Base-by-base conservation (phyloP, 2,113 vertebrate genomes). In the Pachypanchax playfairii region DNA sequence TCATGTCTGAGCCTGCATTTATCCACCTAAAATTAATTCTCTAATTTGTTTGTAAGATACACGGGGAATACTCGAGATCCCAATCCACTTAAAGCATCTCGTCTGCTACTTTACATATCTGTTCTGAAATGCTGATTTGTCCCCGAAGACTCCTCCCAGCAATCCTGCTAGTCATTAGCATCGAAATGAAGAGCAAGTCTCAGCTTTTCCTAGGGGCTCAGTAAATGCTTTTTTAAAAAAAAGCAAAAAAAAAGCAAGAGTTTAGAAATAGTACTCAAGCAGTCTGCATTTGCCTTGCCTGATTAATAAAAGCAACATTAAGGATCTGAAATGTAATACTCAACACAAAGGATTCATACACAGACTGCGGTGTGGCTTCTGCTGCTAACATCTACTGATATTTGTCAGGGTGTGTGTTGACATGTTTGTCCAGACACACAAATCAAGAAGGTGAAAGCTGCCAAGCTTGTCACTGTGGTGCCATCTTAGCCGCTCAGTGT, bases 1-100 rank as follows among this genome's bases (percentile, higher is more conserved):
- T 72, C 75, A 70, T 80, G 82, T 80, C 66, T 84, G 59, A 79
- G 81, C 77, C 58, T 65, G 79, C 82, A 85, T 89, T 80, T 82
- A 80, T 85, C 74, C 82, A 78, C 82, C 75, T 80, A 73, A 88
- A 91, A 91, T 88, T 70, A 80, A 90, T 90, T 90, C 65, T 74
- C 68, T 85, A 69, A 85, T 87, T 80, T 84, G 63, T 83, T 86
- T 88, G 83, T 62, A 79, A 86, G 83, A 85, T 82, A 89, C 80
- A 86, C 65, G 79, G 83, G 83, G 86, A 91, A 85, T 90, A 85
- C 73, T 82, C 28, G 11, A 58, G 59, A 64, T 89, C 86, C 85
- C 88, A 72, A 71, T 85, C 74, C 84, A 85, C 66, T 75, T 88
- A 74, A 83, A 89, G 64, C 62, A 63, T 74, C 78, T 69, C 70